A percentile compares a stretch with the other conserved stretches of the same genome.
These are phyloP conservation scores for Petroica traversi DNA, from an alignment of 2,113 vertebrate species.

Conservation along the genomic window DNA sequence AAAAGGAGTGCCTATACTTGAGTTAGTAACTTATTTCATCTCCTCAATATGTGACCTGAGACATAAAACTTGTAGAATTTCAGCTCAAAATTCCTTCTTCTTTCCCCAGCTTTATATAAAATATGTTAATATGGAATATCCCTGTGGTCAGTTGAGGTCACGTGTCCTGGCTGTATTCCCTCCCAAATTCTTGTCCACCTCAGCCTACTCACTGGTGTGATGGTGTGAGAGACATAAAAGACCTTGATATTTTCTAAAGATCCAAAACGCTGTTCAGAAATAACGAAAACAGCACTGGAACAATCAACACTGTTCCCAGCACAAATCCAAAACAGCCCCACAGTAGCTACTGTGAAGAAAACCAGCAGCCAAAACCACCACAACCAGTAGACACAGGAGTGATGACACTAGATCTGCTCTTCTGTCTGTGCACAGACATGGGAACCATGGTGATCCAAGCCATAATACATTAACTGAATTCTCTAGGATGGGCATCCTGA, in stretches of 20 bases:
- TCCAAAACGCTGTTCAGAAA: not conserved
- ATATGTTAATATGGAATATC: not conserved
- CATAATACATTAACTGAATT: not conserved
- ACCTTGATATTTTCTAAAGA: too few relatives aligned
- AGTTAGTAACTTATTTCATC: not conserved
- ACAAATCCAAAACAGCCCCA: not conserved
- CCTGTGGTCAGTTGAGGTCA: not conserved
- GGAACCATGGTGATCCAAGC: not conserved
- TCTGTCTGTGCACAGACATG: not conserved
- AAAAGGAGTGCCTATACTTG: not conserved
- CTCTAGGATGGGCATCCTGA: not conserved
- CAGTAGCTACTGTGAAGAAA: not conserved
- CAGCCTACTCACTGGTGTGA: not conserved
- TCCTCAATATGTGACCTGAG: not conserved
- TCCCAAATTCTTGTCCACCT: not conserved
- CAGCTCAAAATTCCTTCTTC: not conserved
- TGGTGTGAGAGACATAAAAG: not conserved
- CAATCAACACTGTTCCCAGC: not conserved
- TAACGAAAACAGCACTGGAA: rapidly evolving
- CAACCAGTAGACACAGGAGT: not conserved
- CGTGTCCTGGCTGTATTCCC: not conserved
- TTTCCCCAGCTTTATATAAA: not conserved
- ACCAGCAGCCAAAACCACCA: not conserved
- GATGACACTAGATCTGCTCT: not conserved
- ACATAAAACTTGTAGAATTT: not conserved